These are phyloP conservation scores for Leptobrachium leishanense DNA, from an alignment of 2,113 vertebrate species.

Conservation along the genomic window DNA sequence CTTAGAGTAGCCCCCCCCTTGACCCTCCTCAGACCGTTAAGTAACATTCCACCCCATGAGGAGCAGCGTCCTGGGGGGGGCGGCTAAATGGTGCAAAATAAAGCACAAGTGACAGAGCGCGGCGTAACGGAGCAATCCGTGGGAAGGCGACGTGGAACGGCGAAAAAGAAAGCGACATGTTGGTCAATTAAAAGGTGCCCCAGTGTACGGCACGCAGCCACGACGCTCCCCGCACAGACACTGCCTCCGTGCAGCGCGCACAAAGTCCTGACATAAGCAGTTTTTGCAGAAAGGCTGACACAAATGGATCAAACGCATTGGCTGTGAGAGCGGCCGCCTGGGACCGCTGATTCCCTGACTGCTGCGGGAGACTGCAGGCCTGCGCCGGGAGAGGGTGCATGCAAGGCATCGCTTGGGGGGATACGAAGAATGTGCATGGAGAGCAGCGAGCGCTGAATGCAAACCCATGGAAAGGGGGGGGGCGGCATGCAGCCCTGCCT, in stretches of 20 bases:
- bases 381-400: not conserved
- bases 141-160: no score
- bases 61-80: no score
- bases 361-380: slow-evolving; percentile 10
- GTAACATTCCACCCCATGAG: no score
- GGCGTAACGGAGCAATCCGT: no score
- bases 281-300: slow-evolving; percentile 21
- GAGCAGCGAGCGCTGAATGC: no score
- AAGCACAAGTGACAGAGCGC: no score
- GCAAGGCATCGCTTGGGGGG: not conserved
- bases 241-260: not conserved
- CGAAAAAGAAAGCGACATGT: not conserved
- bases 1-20: no score
- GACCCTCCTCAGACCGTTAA: no score
- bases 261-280: slow-evolving; percentile 12
- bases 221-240: not conserved
- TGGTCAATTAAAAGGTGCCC: not conserved
- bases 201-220: not conserved
- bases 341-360: not conserved
- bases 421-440: no score
- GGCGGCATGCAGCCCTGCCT: no score
- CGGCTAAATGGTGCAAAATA: no score
- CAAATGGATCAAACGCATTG: slow-evolving; percentile 19
- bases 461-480: no score
- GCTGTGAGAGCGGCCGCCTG: slow-evolving; percentile 1